Evolutionary conservation across 2,888 invertebrate genomes (phyloP), one percentile per base, ranked within the genome.

Genomic region (Ernsta delagoae): DNA sequence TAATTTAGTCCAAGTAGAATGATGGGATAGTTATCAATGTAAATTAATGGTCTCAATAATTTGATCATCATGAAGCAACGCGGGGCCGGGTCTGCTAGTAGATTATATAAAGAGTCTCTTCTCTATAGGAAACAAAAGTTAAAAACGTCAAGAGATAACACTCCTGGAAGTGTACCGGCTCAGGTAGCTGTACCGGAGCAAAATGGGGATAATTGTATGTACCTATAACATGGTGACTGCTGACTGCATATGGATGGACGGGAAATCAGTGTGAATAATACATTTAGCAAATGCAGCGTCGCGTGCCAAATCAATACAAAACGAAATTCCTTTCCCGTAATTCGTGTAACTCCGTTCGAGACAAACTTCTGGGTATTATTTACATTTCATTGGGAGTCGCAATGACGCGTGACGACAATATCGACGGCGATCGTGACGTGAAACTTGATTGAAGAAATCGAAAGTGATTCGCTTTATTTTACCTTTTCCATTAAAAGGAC

Each of bases 341-440:
- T 31, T 54, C 54, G 31, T 24, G 54, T 54, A 54, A 54, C 31
- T 31, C 3, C 31, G 31, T 54, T 54, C 31, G 31, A 31, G 31
- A 31, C 54, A 39, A 53, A 24, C 7, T 31, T 54, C 31, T 54
- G 54, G 8, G 54, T 54, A 54, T 54, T 54, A 82, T 81, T 81
- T 79, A 79, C 81, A 79, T 75, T 72, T 76, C 81, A 79, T 73
- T 70, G 75, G 73, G 61, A 71, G 71, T 73, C 78, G 77, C 75
- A 81, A 80, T 71, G 71, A 73, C 71, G 77, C 85, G 85, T 86
- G 84, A 84, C 75, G 68, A 65, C 56, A 80, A 78, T 84, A 70
- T 71, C 57, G 69, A 83, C 75, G 72, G 68, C 69, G 65, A 70
- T 59, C 82, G 82, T 83, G 86, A 80, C 77, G 70, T 70, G 84